Evolutionary conservation across 1,140 invertebrate species (phyloP), one percentile per base, ranked within the genome.

Genomic region (Temnothorax curvispinosus): DNA sequence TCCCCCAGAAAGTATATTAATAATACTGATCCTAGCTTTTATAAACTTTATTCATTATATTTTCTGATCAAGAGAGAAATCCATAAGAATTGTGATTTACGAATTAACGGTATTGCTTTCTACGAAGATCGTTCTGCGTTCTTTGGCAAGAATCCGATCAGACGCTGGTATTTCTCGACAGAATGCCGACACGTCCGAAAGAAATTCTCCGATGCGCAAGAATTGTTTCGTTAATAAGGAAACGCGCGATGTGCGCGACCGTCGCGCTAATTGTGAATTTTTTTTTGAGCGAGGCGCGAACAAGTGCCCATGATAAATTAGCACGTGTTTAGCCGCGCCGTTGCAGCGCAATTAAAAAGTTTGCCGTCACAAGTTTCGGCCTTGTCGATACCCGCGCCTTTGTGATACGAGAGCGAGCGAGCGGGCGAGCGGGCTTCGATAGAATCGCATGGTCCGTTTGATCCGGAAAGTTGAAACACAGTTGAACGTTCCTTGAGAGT

Each of bases 341-440:
- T 54, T 27, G 74, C 74, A 77, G 54, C 74, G 74, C 27, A 85
- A 85, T 85, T 85, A 85, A 85, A 85, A 85, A 85, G 84, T 85
- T 85, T 56, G 60, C 50, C 62, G 54, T 38, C 35, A 67, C 78
- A 72, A 82, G 80, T 82, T 81, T 74, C 67, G 80, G n/a, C 56
- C n/a, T 18, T 47, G 80, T 27, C 44, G 67, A 58, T 82, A 72
- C 54, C 27, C 56, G 9, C 54, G 69, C 69, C 80, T 84, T 84
- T 84, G 80, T 84, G 35, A 78, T 78, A 18, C 58, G 21, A 44
- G n/a, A 82, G 27, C 44, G 58, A 77, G 21, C 74, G 54, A 41
- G 64, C 47, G n/a, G 74, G 27, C 56, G 58, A 77, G 21, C 74
- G 54, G 32, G 64, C 47, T 80, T 87, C 74, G 58, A 72, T 87